These are phyloP conservation scores for Bombus superbus DNA, from an alignment of 1,140 invertebrate species.

Conservation along the genomic window DNA sequence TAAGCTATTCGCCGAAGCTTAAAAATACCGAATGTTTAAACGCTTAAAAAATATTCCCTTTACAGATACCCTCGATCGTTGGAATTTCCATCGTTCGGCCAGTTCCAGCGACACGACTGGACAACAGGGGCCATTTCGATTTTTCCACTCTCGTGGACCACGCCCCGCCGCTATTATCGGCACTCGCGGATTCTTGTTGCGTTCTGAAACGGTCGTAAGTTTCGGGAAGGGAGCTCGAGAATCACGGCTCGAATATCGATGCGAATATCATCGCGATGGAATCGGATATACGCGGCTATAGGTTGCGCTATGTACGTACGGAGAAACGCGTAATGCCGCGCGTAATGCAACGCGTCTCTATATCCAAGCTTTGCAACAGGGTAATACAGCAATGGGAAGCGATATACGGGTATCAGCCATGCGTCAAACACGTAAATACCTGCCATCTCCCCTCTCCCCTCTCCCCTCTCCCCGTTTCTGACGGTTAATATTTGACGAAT, in stretches of 20 bases:
- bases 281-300: not conserved
- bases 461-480: not conserved
- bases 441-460: too few species aligned
- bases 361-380: too few species aligned
- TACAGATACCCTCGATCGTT: not conserved
- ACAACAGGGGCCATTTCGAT: not conserved
- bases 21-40: too few species aligned
- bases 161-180: not conserved
- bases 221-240: not conserved
- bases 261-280: slow-evolving; percentile 6
- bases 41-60: too few species aligned
- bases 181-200: slow-evolving; percentile 2
- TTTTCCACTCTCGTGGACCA: not conserved
- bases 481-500: slow-evolving; percentile 41
- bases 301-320: not conserved
- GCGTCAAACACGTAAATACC: slow-evolving; percentile 29
- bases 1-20: too few species aligned
- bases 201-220: slow-evolving; percentile 7
- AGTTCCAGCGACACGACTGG: not conserved
- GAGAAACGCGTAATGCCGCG: slow-evolving; percentile 7
- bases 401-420: not conserved
- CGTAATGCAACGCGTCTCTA: slow-evolving; percentile 12
- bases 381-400: slow-evolving; percentile 15
- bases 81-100: not conserved
- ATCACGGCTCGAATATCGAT: slow-evolving; percentile 31